phyloP scores from a whole-genome alignment of 2,797 vertebrate genomes.

The Myotis myotis region DNA sequence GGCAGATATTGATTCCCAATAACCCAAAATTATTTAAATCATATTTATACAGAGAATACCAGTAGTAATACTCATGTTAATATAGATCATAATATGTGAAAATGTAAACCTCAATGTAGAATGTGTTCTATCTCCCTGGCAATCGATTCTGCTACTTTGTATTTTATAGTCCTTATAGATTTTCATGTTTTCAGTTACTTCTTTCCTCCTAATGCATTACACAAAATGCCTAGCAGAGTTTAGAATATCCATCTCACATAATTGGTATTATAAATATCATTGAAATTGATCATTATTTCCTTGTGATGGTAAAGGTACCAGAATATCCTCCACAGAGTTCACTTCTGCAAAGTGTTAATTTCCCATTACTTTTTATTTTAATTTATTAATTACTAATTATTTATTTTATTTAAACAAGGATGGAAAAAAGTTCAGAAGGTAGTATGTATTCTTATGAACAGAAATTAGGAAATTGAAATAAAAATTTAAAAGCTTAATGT shows the following conservation, averaged over 20 bases:
- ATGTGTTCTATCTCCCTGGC: background rate
- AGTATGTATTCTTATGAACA: slow-evolving; percentile 39
- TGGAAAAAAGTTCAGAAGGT: slow-evolving; percentile 55
- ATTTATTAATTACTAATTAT: background rate
- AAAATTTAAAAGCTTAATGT: slow-evolving; percentile 46
- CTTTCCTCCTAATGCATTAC: background rate
- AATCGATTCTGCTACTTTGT: background rate
- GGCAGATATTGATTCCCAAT: background rate
- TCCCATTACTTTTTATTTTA: background rate
- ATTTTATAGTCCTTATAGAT: slow-evolving; percentile 11
- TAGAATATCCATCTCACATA: background rate
- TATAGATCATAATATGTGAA: background rate
- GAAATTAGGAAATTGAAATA: slow-evolving; percentile 64
- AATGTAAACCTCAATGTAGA: background rate
- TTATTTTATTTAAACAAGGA: background rate
- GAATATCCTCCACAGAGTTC: background rate
- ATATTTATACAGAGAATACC: background rate
- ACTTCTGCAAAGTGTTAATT: slow-evolving; percentile 27
- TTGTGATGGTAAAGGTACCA: background rate
- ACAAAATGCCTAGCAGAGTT: background rate
- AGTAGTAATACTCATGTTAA: background rate
- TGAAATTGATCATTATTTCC: slow-evolving; percentile 49
- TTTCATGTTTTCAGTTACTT: slow-evolving; percentile 19
- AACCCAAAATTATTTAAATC: background rate
- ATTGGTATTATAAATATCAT: background rate